Evolutionary conservation across 2,113 vertebrate genomes (phyloP).

Genomic region (Dasyornis broadbenti): DNA sequence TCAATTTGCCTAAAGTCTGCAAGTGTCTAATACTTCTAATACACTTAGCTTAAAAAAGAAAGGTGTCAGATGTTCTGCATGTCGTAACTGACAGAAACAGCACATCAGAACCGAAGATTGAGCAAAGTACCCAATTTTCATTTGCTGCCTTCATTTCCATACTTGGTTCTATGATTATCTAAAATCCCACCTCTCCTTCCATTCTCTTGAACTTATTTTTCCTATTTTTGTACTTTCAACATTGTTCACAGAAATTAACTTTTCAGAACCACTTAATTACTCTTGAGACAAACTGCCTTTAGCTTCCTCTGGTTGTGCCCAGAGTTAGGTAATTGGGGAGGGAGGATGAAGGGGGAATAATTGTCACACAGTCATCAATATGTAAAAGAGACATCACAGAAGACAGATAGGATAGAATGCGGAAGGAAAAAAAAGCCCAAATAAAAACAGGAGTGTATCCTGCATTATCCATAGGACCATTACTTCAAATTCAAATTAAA

Average conservation of each 20-base stretch:
- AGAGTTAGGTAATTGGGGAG: neutral
- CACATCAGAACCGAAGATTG: neutral
- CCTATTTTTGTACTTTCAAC: neutral
- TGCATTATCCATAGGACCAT: neutral
- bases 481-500: neutral
- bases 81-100: neutral
- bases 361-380: neutral
- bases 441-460: neutral
- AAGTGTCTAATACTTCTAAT: neutral
- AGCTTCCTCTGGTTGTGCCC: neutral
- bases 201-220: neutral
- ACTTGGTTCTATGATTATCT: neutral
- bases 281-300: neutral
- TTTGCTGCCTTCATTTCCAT: neutral
- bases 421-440: neutral
- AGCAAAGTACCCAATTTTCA: rapidly evolving
- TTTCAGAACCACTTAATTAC: neutral
- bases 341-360: neutral
- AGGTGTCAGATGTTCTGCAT: neutral
- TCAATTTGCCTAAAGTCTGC: neutral
- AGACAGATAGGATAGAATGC: neutral
- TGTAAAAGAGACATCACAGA: neutral
- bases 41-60: neutral
- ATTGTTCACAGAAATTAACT: neutral
- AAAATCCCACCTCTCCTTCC: neutral